Base-by-base conservation (phyloP, 2,797 vertebrate genomes). In the Sebastes taczanowskii region DNA sequence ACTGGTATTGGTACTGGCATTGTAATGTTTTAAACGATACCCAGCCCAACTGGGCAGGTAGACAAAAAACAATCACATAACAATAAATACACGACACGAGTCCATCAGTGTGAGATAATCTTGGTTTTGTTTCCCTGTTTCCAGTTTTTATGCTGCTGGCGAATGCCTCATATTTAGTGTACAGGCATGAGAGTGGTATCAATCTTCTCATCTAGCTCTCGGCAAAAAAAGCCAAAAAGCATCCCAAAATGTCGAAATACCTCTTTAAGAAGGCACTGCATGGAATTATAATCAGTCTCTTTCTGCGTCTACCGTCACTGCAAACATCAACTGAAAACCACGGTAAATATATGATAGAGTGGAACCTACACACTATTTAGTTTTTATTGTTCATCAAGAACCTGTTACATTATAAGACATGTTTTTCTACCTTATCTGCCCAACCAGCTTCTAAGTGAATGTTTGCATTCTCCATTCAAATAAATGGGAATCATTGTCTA, bases 211-310 rank as follows among this genome's bases (percentile, higher is more conserved):
- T 25, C 9, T 29, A 23, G 61, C 11, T 42, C 23, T 32, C 2
- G 1, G 29, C 23, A 35, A 59, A 22, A 66, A 23, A 23, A 34
- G 2, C 7, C 3, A 34, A 78, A 0, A 49, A 72, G 22, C 4
- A 25, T 77, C 30, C 62, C 63, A 81, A 75, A 65, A 71, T 63
- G 71, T 30, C 2, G 2, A 64, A 74, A 55, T 72, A 72, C n/a
- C 20, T 66, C 49, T 81, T 79, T 68, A 64, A 83, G 69, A 92
- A 88, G 86, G 83, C 81, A 86, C 84, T 77, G 77, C 67, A 62
- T 83, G 64, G 49, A 67, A 52, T 74, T 69, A 80, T 61, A 82
- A 72, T 79, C 77, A 56, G 64, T 78, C 52, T 80, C 32, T 67
- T 18, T 77, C 35, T 63, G 29, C 4, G 2, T 71, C 84, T 86